Evolutionary conservation across 2,888 invertebrate species (phyloP).

Genomic region (Ellobium chinense): DNA sequence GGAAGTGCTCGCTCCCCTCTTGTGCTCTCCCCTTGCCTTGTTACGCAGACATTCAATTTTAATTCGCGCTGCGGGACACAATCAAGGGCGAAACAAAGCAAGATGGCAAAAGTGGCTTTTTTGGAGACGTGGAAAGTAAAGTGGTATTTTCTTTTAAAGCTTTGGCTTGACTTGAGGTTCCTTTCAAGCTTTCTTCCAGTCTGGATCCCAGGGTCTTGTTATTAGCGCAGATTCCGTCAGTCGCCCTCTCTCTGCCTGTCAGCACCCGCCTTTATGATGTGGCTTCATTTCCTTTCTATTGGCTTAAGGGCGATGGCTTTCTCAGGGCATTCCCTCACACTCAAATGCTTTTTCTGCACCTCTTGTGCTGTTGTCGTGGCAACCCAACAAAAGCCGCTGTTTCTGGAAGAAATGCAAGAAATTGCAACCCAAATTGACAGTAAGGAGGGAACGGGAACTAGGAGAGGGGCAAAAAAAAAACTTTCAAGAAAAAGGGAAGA

Average conservation of each 20-base stretch:
- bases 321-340: conserved; percentile 31
- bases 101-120: conserved; percentile 33
- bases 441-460: background rate
- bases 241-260: conserved; percentile 30
- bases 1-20: conserved; percentile 24
- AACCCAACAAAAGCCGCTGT: conserved; percentile 40
- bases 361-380: conserved; percentile 41
- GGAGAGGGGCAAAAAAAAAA: background rate
- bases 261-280: conserved; percentile 38
- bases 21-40: conserved; percentile 17
- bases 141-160: conserved; percentile 34
- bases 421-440: conserved; percentile 38
- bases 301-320: conserved; percentile 29
- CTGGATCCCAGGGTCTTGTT: conserved; percentile 33
- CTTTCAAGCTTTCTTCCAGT: conserved; percentile 28
- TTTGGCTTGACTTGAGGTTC: conserved; percentile 5
- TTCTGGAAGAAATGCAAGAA: conserved; percentile 35
- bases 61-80: conserved; percentile 35
- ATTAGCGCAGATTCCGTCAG: conserved; percentile 32
- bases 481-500: background rate
- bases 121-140: conserved; percentile 12
- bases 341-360: conserved; percentile 41
- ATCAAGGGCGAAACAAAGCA: conserved; percentile 27
- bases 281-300: conserved; percentile 43
- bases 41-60: conserved; percentile 38